Evolutionary conservation across 2,797 vertebrate species (phyloP).

Genomic region (Ibycter americanus): DNA sequence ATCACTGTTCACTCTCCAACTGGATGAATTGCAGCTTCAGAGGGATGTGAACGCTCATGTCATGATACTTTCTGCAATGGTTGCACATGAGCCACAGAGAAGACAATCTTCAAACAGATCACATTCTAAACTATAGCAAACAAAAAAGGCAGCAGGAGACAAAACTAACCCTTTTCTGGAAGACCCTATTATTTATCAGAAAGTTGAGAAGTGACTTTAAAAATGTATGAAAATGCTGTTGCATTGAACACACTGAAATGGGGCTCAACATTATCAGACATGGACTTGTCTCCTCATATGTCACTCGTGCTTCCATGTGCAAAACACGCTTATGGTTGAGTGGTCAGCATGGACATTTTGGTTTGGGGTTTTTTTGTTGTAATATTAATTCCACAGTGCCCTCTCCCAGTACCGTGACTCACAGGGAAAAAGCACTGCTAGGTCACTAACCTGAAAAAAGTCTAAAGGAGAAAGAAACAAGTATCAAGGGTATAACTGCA

Average conservation of each 20-base stretch:
- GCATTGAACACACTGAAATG: not conserved
- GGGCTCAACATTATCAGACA: not conserved
- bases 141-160: not conserved
- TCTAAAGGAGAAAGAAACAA: not conserved
- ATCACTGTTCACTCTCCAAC: not conserved
- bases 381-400: not conserved
- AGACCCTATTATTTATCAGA: not conserved
- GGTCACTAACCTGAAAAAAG: not conserved
- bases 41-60: not conserved
- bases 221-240: not conserved
- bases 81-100: not conserved
- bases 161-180: not conserved
- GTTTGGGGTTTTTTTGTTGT: not conserved
- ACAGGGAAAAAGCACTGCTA: rapidly evolving
- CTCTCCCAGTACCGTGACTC: not conserved
- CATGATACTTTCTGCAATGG: not conserved
- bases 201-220: not conserved
- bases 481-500: not conserved
- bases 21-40: not conserved
- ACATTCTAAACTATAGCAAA: not conserved
- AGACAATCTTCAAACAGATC: not conserved
- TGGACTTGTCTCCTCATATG: not conserved
- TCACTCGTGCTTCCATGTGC: not conserved
- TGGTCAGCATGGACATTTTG: not conserved
- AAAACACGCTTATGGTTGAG: not conserved